phyloP scores from a whole-genome alignment of 2,113 vertebrate genomes.

The Zingel zingel region DNA sequence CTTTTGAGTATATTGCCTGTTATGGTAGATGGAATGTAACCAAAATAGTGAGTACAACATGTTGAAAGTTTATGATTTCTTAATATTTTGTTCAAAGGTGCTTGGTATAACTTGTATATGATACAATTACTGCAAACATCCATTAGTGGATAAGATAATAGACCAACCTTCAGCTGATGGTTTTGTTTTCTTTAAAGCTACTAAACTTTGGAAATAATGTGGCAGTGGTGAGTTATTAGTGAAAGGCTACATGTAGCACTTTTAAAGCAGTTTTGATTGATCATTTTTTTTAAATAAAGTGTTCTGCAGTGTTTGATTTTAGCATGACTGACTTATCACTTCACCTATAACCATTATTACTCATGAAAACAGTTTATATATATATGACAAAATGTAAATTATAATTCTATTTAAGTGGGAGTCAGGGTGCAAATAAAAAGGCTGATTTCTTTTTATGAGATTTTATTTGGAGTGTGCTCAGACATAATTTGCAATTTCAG shows the following conservation, averaged over 20 bases:
- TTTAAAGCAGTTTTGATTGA: constrained; percentile 46
- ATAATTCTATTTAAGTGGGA: not conserved
- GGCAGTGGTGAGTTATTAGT: constrained; percentile 24
- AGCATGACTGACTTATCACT: not conserved
- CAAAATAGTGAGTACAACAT: constrained; percentile 42
- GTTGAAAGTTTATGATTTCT: constrained; percentile 44
- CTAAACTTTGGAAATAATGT: constrained; percentile 30
- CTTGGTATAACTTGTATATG: constrained; percentile 12
- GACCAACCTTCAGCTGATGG: constrained; percentile 3
- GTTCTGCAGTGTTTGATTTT: constrained; percentile 49
- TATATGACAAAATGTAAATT: not conserved
- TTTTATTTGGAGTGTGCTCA: constrained; percentile 69
- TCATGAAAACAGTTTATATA: not conserved
- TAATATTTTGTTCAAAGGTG: constrained; percentile 49
- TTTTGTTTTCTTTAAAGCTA: constrained; percentile 45
- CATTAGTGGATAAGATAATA: not conserved
- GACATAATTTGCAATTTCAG: not conserved
- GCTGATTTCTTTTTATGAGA: not conserved
- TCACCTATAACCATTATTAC: not conserved
- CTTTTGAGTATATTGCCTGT: constrained; percentile 44
- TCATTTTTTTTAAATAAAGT: constrained; percentile 68
- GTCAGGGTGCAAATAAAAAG: not conserved
- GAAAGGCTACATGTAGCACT: constrained; percentile 54
- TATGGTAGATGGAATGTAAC: constrained; percentile 66
- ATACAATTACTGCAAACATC: constrained; percentile 24